A percentile compares a stretch with the other conserved stretches of the same genome.
phyloP scores from a whole-genome alignment of 2,797 vertebrate genomes.

The Epinephelus malabaricus region DNA sequence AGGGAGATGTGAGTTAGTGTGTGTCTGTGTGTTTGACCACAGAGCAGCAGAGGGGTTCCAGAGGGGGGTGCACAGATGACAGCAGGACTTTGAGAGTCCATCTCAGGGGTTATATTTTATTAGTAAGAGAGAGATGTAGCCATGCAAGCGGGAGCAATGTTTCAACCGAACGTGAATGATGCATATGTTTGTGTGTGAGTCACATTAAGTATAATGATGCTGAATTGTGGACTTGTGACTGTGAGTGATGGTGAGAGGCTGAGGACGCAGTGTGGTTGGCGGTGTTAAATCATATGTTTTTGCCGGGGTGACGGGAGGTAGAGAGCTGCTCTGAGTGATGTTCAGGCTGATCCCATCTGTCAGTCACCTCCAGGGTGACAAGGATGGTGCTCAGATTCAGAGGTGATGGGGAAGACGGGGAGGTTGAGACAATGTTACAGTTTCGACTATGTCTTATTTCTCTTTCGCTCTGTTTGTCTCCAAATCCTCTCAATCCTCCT shows the following conservation, averaged over 20 bases:
- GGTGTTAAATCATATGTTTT: constrained; percentile 69
- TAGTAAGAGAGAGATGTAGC: constrained; percentile 40
- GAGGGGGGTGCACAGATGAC: constrained; percentile 10
- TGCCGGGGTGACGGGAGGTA: constrained; percentile 57
- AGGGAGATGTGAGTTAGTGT: constrained; percentile 1
- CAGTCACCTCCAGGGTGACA: constrained; percentile 68
- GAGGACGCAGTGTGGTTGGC: constrained; percentile 33
- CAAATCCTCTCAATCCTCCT: constrained; percentile 1
- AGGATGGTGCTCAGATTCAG: constrained; percentile 49
- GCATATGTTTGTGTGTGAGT: constrained; percentile 40
- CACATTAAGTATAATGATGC: constrained; percentile 45
- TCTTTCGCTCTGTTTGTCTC: constrained; percentile 5
- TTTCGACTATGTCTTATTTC: constrained; percentile 32
- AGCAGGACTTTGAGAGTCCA: background rate
- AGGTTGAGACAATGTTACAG: constrained; percentile 42
- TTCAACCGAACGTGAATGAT: constrained; percentile 49
- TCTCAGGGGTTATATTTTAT: constrained; percentile 20
- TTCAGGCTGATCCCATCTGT: constrained; percentile 73
- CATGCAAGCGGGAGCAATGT: constrained; percentile 54
- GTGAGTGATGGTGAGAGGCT: constrained; percentile 47
- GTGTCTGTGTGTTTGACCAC: constrained; percentile 7
- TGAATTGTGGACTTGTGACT: constrained; percentile 38
- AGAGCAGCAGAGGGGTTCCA: constrained; percentile 12
- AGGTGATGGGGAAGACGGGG: constrained; percentile 39
- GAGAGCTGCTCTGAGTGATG: constrained; percentile 66